Evolutionary conservation across 2,113 vertebrate genomes (phyloP), one percentile per base, ranked within the genome.

Genomic region (Meriones unguiculatus): DNA sequence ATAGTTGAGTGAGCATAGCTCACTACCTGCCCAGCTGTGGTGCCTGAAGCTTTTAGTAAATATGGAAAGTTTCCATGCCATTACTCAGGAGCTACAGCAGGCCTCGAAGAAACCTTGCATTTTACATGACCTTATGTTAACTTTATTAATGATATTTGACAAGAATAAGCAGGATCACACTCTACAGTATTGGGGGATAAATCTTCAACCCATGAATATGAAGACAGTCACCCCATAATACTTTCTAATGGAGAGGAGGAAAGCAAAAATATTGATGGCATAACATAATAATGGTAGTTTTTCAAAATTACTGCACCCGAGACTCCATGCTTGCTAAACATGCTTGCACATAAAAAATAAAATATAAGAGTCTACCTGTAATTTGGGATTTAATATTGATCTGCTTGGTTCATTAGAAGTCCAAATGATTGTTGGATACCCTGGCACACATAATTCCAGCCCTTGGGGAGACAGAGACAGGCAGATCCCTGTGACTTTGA

Each of bases 201-300:
- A 20, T 50, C 25, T 50, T 80, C 22, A 84, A 65, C 81, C 25
- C 59, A 41, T 85, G 13, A 72, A 46, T 92, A 65, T 11, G 2
- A 59, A 35, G 18, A 46, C 10, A 20, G 14, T 80, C 22, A 88
- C 62, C 7, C 5, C 11, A 20, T 35, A 65, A 28, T 35, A 90
- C 77, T 95, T 84, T 96, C 87, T 84, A 97, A 96, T 85, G 95
- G 92, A 97, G 87, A 76, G 94, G 84, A 97, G 69, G 78, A 62
- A 97, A 95, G 54, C 70, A 90, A 85, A 88, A 96, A 97, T n/a
- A 46, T 24, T 93, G 32, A 54, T 88, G 94, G 22, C 70, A 35
- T 15, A 84, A 12, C 90, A 95, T 88, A 91, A 93, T 95, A 85
- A 62, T 17, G 15, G 67, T 17, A 95, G 77, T 28, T 76, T 81